A percentile compares a stretch with the other conserved stretches of the same genome.
Evolutionary conservation across 2,888 invertebrate species (phyloP).

Genomic region (Andrena haemorrhoa): DNA sequence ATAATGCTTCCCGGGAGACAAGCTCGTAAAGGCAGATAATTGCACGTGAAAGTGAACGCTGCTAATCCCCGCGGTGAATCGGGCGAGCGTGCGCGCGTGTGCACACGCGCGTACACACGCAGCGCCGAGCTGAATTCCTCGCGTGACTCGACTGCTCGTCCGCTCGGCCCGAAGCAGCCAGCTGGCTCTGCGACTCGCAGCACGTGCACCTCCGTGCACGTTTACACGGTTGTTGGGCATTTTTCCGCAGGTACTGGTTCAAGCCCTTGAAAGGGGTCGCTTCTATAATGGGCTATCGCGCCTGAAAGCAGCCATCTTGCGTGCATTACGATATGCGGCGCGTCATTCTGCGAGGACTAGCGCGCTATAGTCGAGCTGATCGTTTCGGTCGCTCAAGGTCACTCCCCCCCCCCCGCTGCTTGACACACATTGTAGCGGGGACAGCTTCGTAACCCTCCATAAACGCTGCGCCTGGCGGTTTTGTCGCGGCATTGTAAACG

Average conservation of each 20-base stretch:
- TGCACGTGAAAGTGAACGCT: conserved; percentile 69
- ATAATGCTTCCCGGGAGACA: conserved; percentile 65
- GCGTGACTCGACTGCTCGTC: conserved; percentile 64
- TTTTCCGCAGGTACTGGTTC: not conserved
- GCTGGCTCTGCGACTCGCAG: conserved; percentile 27
- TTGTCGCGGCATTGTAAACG: not conserved
- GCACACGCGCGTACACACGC: not conserved
- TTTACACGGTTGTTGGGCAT: not conserved
- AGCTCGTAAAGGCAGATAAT: conserved; percentile 70
- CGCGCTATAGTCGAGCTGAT: too few species aligned
- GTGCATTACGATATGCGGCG: not conserved
- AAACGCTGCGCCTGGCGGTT: not conserved
- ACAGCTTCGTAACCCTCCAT: not conserved
- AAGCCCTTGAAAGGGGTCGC: not conserved
- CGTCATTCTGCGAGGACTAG: too few species aligned
- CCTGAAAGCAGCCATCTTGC: conserved; percentile 3
- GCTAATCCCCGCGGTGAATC: conserved; percentile 49
- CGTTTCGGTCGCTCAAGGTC: too few species aligned
- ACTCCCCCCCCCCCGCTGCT: too few species aligned
- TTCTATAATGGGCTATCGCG: not conserved
- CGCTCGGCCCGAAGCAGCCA: conserved; percentile 29
- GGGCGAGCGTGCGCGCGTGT: not conserved
- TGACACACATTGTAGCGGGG: too few species aligned
- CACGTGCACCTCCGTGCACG: conserved; percentile 38
- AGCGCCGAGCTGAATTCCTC: conserved; percentile 62